Percentiles rank a stretch among this genome's conserved stretches.
These are phyloP conservation scores for Semotilus atromaculatus DNA, from an alignment of 2,797 vertebrate species.

Conservation along the genomic window DNA sequence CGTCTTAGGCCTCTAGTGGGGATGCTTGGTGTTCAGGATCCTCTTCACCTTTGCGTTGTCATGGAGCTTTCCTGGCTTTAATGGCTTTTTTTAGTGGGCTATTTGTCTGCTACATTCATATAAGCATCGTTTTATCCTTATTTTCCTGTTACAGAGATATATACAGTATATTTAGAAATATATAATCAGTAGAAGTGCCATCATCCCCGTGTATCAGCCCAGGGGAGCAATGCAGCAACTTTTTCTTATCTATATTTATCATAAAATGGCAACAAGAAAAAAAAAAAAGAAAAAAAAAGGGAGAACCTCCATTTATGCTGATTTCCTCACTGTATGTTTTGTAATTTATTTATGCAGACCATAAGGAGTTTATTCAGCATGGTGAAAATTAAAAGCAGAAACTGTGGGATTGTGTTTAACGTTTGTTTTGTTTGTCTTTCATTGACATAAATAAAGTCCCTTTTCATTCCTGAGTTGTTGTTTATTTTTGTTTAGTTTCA, in stretches of 20 bases:
- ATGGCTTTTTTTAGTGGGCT: conserved; percentile 4
- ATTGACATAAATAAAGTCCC: conserved; percentile 81
- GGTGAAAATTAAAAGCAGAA: conserved; percentile 67
- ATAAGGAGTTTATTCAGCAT: conserved; percentile 81
- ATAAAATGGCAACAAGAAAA: conserved; percentile 77
- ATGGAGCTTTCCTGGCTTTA: conserved; percentile 16
- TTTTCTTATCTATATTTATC: conserved; percentile 59
- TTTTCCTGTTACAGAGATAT: conserved; percentile 70
- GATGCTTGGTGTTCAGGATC: conserved; percentile 40
- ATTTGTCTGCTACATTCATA: conserved; percentile 68
- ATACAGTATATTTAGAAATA: conserved; percentile 67
- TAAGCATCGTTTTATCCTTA: conserved; percentile 59
- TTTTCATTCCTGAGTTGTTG: conserved; percentile 76
- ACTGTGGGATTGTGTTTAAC: conserved; percentile 77
- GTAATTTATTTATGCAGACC: conserved; percentile 84
- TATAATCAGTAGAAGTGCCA: conserved; percentile 56
- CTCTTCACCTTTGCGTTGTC: conserved; percentile 38
- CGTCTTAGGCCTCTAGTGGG: conserved; percentile 2
- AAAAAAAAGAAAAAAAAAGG: conserved; percentile 78
- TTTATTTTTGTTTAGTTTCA: conserved; percentile 49
- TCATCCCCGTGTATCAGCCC: conserved; percentile 36
- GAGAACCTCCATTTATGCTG: conserved; percentile 59
- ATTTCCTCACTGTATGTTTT: conserved; percentile 75
- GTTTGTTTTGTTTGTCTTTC: conserved; percentile 62
- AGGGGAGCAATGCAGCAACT: conserved; percentile 38